Evolutionary conservation across 2,113 vertebrate species (phyloP).

Genomic region (Falcunculus frontatus): DNA sequence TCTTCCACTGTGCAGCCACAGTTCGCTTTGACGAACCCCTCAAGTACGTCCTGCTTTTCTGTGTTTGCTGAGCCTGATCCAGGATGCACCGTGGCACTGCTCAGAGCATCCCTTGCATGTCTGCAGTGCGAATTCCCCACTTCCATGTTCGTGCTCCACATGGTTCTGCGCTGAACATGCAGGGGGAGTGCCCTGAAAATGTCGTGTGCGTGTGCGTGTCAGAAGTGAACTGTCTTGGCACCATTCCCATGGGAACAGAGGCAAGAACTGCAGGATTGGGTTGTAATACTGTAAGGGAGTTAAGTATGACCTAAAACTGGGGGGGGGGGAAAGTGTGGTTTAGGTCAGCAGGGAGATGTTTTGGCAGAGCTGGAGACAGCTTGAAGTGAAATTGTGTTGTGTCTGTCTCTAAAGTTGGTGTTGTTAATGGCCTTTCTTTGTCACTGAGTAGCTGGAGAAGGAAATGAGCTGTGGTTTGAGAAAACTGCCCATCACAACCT

Average conservation of each 20-base stretch:
- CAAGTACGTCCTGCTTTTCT: constrained; percentile 73
- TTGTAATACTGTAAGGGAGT: neutral
- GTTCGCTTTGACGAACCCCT: constrained; percentile 90
- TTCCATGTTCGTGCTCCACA: neutral
- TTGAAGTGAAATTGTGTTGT: neutral
- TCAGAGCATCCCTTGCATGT: neutral
- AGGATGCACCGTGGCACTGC: neutral
- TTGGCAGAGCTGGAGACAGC: neutral
- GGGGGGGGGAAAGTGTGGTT: neutral
- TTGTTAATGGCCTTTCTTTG: constrained; percentile 1
- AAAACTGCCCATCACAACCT: neutral
- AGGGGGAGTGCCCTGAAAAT: neutral
- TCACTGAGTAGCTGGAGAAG: neutral
- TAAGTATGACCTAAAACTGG: neutral
- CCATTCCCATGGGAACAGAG: neutral
- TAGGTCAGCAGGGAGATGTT: neutral
- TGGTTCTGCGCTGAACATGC: neutral
- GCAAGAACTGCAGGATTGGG: neutral
- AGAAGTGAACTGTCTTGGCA: neutral
- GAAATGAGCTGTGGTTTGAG: neutral
- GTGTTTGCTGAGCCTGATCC: neutral
- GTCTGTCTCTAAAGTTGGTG: neutral
- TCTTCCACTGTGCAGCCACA: constrained; percentile 97
- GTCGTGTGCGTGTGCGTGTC: neutral
- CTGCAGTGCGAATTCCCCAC: neutral